Evolutionary conservation across 2,888 invertebrate genomes (phyloP).

Genomic region (Ophion ventricosus): DNA sequence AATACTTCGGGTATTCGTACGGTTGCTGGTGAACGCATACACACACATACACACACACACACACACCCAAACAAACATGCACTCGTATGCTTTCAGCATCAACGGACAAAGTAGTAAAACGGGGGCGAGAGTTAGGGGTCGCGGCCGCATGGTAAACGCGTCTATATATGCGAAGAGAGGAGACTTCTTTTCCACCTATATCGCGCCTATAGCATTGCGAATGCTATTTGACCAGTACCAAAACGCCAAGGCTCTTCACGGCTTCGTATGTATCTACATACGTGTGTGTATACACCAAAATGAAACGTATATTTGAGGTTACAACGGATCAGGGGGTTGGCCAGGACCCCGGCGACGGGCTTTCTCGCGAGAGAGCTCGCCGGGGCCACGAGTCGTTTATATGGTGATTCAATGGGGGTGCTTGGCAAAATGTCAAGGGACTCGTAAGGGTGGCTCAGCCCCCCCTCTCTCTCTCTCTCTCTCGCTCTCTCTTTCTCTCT

Average conservation of each 20-base stretch:
- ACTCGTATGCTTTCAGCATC: constrained; percentile 22
- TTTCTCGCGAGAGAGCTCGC: constrained; percentile 37
- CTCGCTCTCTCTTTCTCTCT: constrained; percentile 19
- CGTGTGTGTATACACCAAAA: constrained; percentile 63
- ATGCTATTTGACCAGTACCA: constrained; percentile 30
- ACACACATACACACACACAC: not conserved
- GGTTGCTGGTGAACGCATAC: not conserved
- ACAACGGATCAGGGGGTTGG: constrained; percentile 78
- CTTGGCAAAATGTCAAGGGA: constrained; percentile 81
- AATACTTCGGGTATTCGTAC: constrained; percentile 12
- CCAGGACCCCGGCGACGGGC: constrained; percentile 53
- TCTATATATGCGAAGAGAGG: constrained; percentile 15
- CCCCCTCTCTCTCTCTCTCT: constrained; percentile 9
- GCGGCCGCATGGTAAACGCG: constrained; percentile 1
- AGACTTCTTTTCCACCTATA: constrained; percentile 19
- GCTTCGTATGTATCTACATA: not conserved
- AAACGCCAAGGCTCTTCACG: constrained; percentile 10
- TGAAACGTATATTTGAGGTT: constrained; percentile 80
- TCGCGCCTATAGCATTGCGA: constrained; percentile 4
- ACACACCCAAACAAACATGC: not conserved
- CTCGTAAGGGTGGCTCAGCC: constrained; percentile 73
- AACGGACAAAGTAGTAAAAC: constrained; percentile 42
- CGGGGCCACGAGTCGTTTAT: constrained; percentile 78
- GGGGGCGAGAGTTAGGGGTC: constrained; percentile 32
- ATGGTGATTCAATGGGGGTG: constrained; percentile 80